Conservation (phyloP, 2,797 vertebrate species). For the Argyrosomus regius region DNA sequence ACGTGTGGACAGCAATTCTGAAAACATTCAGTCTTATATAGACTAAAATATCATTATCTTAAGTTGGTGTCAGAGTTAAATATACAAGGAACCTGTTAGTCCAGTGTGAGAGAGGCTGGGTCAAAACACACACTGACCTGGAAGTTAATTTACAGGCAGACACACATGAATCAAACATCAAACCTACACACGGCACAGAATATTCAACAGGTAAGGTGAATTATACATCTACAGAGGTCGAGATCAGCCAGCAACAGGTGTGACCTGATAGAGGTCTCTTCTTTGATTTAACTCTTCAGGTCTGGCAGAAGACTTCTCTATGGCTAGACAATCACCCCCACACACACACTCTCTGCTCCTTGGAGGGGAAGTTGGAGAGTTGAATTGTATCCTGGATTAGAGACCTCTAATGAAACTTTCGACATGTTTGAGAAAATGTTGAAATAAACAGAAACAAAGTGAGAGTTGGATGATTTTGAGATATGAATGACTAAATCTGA, state of each 20-base stretch:
- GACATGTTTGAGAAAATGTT: neutral
- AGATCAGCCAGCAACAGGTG: constrained; percentile 71
- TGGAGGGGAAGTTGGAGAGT: neutral
- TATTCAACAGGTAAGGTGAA: constrained; percentile 76
- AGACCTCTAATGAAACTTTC: neutral
- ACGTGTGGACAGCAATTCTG: neutral
- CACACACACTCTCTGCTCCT: neutral
- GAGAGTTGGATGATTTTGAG: neutral
- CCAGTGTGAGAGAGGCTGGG: constrained; percentile 1
- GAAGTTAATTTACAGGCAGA: constrained; percentile 38
- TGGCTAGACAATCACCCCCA: constrained; percentile 8
- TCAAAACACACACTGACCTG: constrained; percentile 46
- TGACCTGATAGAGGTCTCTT: constrained; percentile 61
- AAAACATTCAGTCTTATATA: neutral
- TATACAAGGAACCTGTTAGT: constrained; percentile 12
- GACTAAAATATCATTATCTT: constrained; percentile 3
- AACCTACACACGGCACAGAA: constrained; percentile 71
- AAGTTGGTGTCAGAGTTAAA: constrained; percentile 18
- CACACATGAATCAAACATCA: constrained; percentile 81
- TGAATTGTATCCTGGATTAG: neutral
- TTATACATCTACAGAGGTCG: constrained; percentile 80
- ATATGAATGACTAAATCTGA: neutral
- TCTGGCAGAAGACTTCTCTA: constrained; percentile 34
- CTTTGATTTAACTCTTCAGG: constrained; percentile 57
- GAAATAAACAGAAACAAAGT: neutral